Evolutionary conservation across 2,888 invertebrate species (phyloP).

Genomic region (Zele albiditarsus): DNA sequence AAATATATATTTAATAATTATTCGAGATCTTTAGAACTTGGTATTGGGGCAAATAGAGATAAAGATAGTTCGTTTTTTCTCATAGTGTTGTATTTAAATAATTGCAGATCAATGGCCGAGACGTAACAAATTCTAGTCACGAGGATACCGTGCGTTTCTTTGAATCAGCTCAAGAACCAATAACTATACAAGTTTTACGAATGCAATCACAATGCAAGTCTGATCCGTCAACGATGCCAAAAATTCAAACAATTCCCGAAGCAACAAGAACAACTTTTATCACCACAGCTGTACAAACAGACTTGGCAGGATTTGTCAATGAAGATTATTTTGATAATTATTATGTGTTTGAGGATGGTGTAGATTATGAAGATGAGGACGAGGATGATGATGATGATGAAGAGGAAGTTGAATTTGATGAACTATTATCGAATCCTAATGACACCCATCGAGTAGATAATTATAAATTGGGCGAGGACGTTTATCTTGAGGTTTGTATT

Average conservation of each 20-base stretch:
- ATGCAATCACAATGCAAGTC: conserved; percentile 58
- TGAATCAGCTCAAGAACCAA: conserved; percentile 77
- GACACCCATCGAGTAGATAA: conserved; percentile 27
- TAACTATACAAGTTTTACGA: conserved; percentile 77
- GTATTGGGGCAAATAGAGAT: background rate
- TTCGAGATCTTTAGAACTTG: background rate
- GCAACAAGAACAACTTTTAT: conserved; percentile 57
- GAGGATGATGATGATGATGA: conserved; percentile 36
- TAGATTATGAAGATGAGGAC: conserved; percentile 38
- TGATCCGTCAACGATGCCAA: conserved; percentile 34
- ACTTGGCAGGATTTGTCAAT: conserved; percentile 71
- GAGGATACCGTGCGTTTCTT: conserved; percentile 78
- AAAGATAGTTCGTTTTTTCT: background rate
- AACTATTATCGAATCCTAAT: conserved; percentile 35
- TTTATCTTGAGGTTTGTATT: conserved; percentile 33
- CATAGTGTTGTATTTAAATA: background rate
- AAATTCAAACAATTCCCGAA: conserved; percentile 44
- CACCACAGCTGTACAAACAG: conserved; percentile 76
- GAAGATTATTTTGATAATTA: conserved; percentile 52
- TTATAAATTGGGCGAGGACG: conserved; percentile 38
- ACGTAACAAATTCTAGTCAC: conserved; percentile 77
- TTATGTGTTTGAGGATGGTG: conserved; percentile 41
- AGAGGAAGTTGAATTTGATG: conserved; percentile 37
- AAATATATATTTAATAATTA: background rate
- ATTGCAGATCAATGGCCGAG: conserved; percentile 77